These are phyloP conservation scores for Microctonus hyperodae DNA, from an alignment of 2,888 invertebrate species.

Conservation along the genomic window DNA sequence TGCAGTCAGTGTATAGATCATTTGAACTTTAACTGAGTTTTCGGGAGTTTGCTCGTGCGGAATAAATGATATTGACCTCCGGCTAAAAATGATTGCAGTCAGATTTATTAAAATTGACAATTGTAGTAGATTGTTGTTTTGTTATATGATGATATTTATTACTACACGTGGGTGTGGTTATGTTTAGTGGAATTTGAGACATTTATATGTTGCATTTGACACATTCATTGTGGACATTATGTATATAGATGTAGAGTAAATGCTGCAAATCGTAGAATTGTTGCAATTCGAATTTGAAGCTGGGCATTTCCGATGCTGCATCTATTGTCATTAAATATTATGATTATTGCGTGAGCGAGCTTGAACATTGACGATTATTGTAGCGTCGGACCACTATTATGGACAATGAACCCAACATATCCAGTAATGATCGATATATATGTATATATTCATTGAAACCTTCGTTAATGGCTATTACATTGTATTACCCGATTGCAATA, in stretches of 20 bases:
- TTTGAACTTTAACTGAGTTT: not conserved
- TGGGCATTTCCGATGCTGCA: constrained; percentile 54
- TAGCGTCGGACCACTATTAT: constrained; percentile 47
- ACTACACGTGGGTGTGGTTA: not conserved
- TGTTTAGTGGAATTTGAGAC: not conserved
- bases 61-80: not conserved
- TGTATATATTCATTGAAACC: constrained; percentile 42
- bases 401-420: constrained; percentile 39
- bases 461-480: constrained; percentile 49
- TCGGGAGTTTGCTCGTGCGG: not conserved
- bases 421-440: constrained; percentile 52
- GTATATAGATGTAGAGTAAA: constrained; percentile 33
- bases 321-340: constrained; percentile 61
- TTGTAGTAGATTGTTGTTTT: no score
- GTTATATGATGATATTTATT: not conserved
- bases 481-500: constrained; percentile 34
- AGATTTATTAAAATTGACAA: not conserved
- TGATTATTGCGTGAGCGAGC: constrained; percentile 54
- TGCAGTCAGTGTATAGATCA: not conserved
- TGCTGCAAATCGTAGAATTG: constrained; percentile 36
- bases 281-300: constrained; percentile 45
- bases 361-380: constrained; percentile 18
- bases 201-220: not conserved
- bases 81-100: not conserved
- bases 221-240: constrained; percentile 18